Percentiles rank a stretch among this genome's conserved stretches.
Conservation (phyloP, 1,140 invertebrate species). For the Pteromalus puparum region DNA sequence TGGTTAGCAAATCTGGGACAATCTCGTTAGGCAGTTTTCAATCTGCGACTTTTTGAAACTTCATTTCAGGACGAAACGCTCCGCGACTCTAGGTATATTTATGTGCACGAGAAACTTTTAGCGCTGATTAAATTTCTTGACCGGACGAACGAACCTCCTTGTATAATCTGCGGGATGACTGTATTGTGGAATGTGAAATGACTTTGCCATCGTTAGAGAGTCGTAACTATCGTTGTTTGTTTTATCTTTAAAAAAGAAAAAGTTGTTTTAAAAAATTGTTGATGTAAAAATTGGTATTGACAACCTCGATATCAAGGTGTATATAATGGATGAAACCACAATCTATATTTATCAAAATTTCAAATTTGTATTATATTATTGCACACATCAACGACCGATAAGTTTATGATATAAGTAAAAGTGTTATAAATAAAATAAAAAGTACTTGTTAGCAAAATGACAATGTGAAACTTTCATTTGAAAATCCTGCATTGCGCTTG, state of each 20-base stretch:
- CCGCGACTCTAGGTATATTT: background rate
- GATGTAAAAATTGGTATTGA: background rate
- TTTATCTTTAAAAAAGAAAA: background rate
- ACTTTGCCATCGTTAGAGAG: too few relatives aligned
- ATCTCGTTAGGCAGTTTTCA: background rate
- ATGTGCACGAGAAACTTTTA: background rate
- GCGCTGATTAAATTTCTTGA: conserved; percentile 1
- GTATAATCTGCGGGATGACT: background rate
- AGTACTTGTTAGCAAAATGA: background rate
- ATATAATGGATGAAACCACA: background rate
- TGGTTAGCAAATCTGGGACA: background rate
- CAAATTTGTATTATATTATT: background rate
- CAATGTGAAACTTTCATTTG: background rate
- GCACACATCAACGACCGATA: too few relatives aligned
- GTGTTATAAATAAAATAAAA: background rate
- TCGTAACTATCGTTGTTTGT: background rate
- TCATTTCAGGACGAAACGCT: background rate
- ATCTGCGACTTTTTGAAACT: background rate
- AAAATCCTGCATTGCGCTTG: background rate
- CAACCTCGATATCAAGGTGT: background rate
- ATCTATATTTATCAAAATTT: background rate
- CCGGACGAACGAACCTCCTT: background rate
- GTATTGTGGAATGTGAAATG: background rate
- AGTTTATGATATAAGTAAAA: background rate
- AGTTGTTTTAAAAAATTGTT: background rate